Percentiles rank a stretch among this genome's conserved stretches.
Conservation (phyloP, 1,140 invertebrate genomes). For the Scaptomyza montana region DNA sequence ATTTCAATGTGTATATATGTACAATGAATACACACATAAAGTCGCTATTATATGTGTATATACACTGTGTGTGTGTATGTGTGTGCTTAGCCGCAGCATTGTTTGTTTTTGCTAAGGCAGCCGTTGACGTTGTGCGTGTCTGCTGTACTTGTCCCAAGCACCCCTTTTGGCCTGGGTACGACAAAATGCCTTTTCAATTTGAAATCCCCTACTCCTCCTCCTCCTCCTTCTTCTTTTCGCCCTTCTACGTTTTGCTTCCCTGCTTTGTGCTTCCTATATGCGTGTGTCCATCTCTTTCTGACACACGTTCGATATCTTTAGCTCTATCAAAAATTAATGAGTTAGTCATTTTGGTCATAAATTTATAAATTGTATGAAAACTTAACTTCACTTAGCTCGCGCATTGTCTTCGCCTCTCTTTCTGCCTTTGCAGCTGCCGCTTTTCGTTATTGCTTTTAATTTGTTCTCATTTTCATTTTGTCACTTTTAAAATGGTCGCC, state of each 20-base stretch:
- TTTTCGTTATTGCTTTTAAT: slow-evolving; percentile 38
- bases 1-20: slow-evolving; percentile 4
- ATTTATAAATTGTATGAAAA: slow-evolving; percentile 82
- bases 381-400: slow-evolving; percentile 44
- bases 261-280: background rate
- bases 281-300: slow-evolving; percentile 19
- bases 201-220: slow-evolving; percentile 3
- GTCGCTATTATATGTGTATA: background rate
- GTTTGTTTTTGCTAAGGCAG: slow-evolving; percentile 61
- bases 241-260: slow-evolving; percentile 4
- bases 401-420: slow-evolving; percentile 9
- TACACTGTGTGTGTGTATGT: slow-evolving; percentile 44
- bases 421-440: slow-evolving; percentile 64
- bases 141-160: slow-evolving; percentile 42
- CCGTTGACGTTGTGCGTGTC: slow-evolving; percentile 39
- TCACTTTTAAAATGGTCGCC: slow-evolving; percentile 62
- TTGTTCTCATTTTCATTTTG: slow-evolving; percentile 36
- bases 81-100: slow-evolving; percentile 74
- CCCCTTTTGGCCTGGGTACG: slow-evolving; percentile 26
- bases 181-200: slow-evolving; percentile 41
- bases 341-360: slow-evolving; percentile 81
- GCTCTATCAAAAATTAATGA: slow-evolving; percentile 80
- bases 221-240: background rate
- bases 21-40: background rate
- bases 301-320: background rate